Evolutionary conservation across 2,888 invertebrate species (phyloP).

Genomic region (Microctonus hyperodae): DNA sequence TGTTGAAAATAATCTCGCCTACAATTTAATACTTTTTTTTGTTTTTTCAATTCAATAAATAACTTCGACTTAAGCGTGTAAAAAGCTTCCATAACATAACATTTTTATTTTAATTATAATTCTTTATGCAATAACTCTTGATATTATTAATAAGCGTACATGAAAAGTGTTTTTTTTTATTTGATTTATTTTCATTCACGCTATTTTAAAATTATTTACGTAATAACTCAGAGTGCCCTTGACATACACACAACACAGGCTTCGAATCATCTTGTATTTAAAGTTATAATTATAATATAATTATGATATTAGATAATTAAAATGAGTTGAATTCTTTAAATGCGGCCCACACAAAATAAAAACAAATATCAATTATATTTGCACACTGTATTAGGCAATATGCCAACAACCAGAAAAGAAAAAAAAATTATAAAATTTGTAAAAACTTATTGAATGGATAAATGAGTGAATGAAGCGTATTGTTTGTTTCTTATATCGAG

Average conservation of each 20-base stretch:
- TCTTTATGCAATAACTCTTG: conserved; percentile 3
- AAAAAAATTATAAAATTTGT: conserved; percentile 36
- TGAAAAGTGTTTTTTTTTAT: neutral
- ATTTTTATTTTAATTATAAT: conserved; percentile 23
- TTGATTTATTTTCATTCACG: neutral
- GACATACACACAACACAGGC: conserved; percentile 21
- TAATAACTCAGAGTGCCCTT: conserved; percentile 24
- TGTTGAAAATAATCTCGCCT: neutral
- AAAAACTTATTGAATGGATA: conserved; percentile 41
- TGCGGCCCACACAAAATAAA: neutral
- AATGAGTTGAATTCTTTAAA: conserved; percentile 14
- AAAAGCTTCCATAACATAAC: conserved; percentile 34
- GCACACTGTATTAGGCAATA: conserved; percentile 45
- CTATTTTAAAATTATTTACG: neutral
- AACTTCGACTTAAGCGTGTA: conserved; percentile 30
- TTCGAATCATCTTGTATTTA: conserved; percentile 22
- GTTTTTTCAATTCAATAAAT: neutral
- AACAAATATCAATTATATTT: conserved; percentile 31
- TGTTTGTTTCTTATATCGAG: conserved; percentile 7
- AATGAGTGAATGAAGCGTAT: too few species aligned
- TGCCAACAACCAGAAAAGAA: neutral
- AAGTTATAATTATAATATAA: conserved; percentile 5
- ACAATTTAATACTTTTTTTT: neutral
- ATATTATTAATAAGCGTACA: neutral
- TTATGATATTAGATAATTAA: conserved; percentile 26